Evolutionary conservation across 2,113 vertebrate species (phyloP).

Genomic region (Xyrauchen texanus): DNA sequence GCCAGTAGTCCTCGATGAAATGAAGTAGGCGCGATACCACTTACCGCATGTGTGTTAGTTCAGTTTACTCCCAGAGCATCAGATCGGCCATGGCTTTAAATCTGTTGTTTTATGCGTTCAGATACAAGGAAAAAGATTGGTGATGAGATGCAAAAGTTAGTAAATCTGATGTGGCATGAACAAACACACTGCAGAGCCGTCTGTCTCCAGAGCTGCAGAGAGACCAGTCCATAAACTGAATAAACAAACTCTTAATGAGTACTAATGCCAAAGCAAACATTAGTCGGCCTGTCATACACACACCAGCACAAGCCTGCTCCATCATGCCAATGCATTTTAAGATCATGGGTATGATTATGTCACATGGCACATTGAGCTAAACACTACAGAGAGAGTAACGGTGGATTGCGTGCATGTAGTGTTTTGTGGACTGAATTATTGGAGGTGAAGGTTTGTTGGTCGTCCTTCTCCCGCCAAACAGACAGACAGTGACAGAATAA

Average conservation of each 20-base stretch:
- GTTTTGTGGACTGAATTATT: background rate
- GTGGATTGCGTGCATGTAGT: background rate
- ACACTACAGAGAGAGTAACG: constrained; percentile 12
- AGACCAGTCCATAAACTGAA: background rate
- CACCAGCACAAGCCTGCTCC: background rate
- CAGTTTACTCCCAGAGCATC: no score
- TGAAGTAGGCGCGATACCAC: no score
- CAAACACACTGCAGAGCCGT: constrained; percentile 10
- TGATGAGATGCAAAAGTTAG: background rate
- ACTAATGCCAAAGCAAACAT: constrained; percentile 45
- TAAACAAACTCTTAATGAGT: constrained; percentile 45
- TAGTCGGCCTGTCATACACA: background rate
- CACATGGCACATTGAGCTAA: constrained; percentile 1
- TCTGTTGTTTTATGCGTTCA: no score
- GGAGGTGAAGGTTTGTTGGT: constrained; percentile 26
- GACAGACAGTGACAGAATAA: constrained; percentile 31
- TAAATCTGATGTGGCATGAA: constrained; percentile 23
- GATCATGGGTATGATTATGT: constrained; percentile 14
- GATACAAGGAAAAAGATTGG: no score
- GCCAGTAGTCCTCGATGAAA: no score
- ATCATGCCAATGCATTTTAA: constrained; percentile 11
- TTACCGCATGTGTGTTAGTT: no score
- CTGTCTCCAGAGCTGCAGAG: background rate
- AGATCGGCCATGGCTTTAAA: no score
- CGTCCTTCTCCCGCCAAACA: constrained; percentile 19